Evolutionary conservation across 2,888 invertebrate genomes (phyloP).

Genomic region (Xestobium rufovillosum): DNA sequence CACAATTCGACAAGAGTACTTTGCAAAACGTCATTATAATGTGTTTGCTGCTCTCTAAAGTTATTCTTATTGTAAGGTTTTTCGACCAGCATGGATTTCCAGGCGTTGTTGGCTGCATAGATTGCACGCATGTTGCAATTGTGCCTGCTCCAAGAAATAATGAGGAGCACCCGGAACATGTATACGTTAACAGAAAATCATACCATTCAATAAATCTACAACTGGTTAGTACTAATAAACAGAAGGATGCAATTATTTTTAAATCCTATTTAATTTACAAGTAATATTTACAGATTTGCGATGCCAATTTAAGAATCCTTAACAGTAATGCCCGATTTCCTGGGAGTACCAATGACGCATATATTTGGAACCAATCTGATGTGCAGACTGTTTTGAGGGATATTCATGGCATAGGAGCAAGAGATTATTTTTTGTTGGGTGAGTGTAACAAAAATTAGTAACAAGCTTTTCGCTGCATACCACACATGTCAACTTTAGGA

Average conservation of each 20-base stretch:
- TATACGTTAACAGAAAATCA: slow-evolving; percentile 14
- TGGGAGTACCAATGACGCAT: slow-evolving; percentile 19
- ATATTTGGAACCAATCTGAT: slow-evolving; percentile 16
- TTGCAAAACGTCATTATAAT: not conserved
- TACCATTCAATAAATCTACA: slow-evolving; percentile 12
- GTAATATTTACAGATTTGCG: slow-evolving; percentile 20
- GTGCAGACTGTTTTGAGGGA: slow-evolving; percentile 6
- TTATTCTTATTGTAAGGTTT: not conserved
- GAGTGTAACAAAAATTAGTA: not conserved
- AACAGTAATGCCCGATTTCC: slow-evolving; percentile 20
- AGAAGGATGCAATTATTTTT: not conserved
- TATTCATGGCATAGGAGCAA: slow-evolving; percentile 4
- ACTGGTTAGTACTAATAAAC: slow-evolving; percentile 4
- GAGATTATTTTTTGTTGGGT: slow-evolving; percentile 4
- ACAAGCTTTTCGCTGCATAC: not conserved
- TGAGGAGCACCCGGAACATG: slow-evolving; percentile 14
- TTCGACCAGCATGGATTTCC: slow-evolving; percentile 10
- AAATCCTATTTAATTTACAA: slow-evolving; percentile 8
- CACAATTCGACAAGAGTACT: slow-evolving; percentile 7
- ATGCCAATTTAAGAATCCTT: slow-evolving; percentile 16
- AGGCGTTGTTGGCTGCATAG: slow-evolving; percentile 12
- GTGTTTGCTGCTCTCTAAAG: slow-evolving; percentile 1
- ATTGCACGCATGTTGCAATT: slow-evolving; percentile 20
- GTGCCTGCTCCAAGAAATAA: slow-evolving; percentile 13
- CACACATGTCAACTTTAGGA: slow-evolving; percentile 10